Evolutionary conservation across 1,140 invertebrate genomes (phyloP).

Genomic region (Drosophila pachea): DNA sequence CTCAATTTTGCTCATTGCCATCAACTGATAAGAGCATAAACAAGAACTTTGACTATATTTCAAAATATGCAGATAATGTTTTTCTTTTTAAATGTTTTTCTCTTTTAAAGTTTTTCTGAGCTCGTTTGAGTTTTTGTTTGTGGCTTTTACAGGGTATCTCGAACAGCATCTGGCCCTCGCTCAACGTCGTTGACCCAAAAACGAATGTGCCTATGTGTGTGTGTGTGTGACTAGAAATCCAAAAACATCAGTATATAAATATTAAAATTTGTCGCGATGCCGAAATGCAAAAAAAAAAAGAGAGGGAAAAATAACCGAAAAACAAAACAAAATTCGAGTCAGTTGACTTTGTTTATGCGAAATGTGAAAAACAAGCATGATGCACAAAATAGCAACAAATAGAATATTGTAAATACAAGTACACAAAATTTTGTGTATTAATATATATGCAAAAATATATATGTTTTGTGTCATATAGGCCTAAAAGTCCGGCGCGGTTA

Average conservation of each 20-base stretch:
- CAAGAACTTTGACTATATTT: neutral
- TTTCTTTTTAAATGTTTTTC: too few species aligned
- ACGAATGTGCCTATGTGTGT: too few species aligned
- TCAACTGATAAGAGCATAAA: neutral
- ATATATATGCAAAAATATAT: neutral
- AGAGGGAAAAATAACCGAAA: conserved; percentile 20
- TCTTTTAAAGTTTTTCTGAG: neutral
- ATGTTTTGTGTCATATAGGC: neutral
- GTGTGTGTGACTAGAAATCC: too few species aligned
- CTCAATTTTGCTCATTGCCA: conserved; percentile 13
- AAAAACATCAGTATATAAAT: conserved; percentile 9
- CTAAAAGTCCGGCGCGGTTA: conserved; percentile 16
- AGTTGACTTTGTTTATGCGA: conserved; percentile 66
- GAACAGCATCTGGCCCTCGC: too few species aligned
- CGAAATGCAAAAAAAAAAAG: too few species aligned
- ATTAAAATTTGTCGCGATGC: neutral
- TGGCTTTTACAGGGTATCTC: conserved; percentile 16
- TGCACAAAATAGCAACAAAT: conserved; percentile 25
- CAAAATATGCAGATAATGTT: neutral
- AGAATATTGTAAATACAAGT: conserved; percentile 41
- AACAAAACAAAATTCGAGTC: conserved; percentile 44
- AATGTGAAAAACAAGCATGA: conserved; percentile 53
- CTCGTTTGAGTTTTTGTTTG: neutral
- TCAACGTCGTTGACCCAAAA: too few species aligned
- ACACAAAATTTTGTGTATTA: neutral